A percentile compares a stretch with the other conserved stretches of the same genome.
These are phyloP conservation scores for Plagiodera versicolora DNA, from an alignment of 2,888 invertebrate genomes.

Conservation along the genomic window DNA sequence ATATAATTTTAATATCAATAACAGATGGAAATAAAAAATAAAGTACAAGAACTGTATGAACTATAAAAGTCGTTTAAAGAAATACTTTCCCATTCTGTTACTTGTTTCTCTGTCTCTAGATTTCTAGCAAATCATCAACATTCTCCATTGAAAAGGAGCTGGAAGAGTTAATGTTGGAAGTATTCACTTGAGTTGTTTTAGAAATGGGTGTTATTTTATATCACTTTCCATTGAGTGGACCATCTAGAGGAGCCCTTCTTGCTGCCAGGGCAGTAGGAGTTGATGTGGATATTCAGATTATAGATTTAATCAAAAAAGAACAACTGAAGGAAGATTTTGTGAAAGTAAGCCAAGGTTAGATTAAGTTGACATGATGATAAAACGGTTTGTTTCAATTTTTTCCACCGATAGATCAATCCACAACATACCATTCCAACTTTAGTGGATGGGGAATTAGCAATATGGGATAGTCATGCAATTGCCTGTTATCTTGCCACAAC, in stretches of 20 bases:
- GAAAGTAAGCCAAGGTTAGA: conserved; percentile 41
- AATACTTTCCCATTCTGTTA: no score
- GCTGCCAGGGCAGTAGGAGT: conserved; percentile 62
- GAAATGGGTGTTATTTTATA: conserved; percentile 59
- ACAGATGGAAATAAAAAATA: no score
- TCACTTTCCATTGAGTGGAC: conserved; percentile 64
- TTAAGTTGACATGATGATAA: neutral
- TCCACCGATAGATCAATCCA: conserved; percentile 61
- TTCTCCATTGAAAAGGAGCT: no score
- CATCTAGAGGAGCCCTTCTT: conserved; percentile 64
- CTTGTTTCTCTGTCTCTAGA: no score
- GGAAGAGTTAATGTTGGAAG: no score
- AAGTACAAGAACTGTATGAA: no score
- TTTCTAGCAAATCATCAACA: no score
- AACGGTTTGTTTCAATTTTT: conserved; percentile 32
- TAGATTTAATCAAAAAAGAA: conserved; percentile 63
- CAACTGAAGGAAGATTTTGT: conserved; percentile 61
- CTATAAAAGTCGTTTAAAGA: no score
- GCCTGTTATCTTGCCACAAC: conserved; percentile 64
- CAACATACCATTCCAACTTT: conserved; percentile 71
- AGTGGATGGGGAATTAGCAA: conserved; percentile 65
- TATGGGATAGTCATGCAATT: conserved; percentile 72
- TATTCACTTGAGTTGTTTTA: neutral
- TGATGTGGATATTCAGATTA: conserved; percentile 57
- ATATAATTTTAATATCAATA: no score